phyloP scores from a whole-genome alignment of 2,797 vertebrate species.

The Staurois parvus region DNA sequence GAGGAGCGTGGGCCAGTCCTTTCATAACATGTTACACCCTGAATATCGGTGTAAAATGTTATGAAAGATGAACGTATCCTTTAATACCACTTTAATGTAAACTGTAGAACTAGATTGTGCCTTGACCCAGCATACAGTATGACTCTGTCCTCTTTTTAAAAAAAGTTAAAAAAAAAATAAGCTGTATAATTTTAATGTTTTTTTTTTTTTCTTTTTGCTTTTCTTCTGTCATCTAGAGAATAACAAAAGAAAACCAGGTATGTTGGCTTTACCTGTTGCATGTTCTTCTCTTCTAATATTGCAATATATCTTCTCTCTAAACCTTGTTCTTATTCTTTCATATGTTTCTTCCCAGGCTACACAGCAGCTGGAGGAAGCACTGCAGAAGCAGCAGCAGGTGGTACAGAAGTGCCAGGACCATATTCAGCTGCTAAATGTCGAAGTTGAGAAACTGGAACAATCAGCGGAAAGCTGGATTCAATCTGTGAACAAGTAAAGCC shows the following conservation, averaged over 20 bases:
- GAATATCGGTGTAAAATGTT: too few relatives aligned
- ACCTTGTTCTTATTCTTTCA: neutral
- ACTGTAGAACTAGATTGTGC: too few relatives aligned
- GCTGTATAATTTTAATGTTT: too few relatives aligned
- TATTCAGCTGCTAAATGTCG: slow-evolving; percentile 20
- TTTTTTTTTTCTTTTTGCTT: neutral
- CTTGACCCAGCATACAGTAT: too few relatives aligned
- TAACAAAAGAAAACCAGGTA: slow-evolving; percentile 6
- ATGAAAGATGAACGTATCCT: too few relatives aligned
- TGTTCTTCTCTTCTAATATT: neutral
- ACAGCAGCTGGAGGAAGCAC: neutral
- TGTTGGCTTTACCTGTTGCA: neutral
- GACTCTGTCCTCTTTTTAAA: too few relatives aligned
- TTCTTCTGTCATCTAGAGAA: neutral
- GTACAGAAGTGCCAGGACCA: slow-evolving; percentile 34
- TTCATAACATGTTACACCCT: too few relatives aligned
- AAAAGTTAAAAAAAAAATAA: too few relatives aligned
- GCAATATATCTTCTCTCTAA: neutral
- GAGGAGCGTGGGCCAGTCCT: too few relatives aligned
- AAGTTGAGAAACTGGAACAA: slow-evolving; percentile 32
- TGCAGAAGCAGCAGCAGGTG: slow-evolving; percentile 9
- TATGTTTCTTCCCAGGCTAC: neutral
- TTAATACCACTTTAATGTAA: too few relatives aligned
- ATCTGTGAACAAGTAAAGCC: slow-evolving; percentile 17
- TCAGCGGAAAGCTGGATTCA: slow-evolving; percentile 23